phyloP scores from a whole-genome alignment of 2,797 vertebrate species.

The Gobionotothen gibberifrons region DNA sequence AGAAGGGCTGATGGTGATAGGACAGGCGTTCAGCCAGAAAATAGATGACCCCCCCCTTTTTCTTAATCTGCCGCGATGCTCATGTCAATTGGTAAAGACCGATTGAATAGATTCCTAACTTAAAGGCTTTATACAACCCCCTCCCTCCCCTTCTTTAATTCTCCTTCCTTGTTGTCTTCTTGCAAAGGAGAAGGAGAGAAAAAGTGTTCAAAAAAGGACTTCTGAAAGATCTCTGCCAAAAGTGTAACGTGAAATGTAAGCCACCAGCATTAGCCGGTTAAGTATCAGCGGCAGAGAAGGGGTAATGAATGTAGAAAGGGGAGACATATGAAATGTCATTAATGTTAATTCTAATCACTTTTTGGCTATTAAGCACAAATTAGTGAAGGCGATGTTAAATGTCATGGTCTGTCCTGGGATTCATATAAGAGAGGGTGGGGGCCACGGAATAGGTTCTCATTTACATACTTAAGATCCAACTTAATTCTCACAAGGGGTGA shows the following conservation, averaged over 20 bases:
- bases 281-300: conserved; percentile 72
- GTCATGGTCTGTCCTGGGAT: conserved; percentile 87
- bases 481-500: conserved; percentile 83
- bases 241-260: conserved; percentile 78
- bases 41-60: conserved; percentile 52
- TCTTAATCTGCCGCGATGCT: conserved; percentile 76
- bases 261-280: conserved; percentile 79
- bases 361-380: conserved; percentile 88
- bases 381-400: conserved; percentile 87
- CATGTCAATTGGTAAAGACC: conserved; percentile 77
- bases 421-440: conserved; percentile 72
- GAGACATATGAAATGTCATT: conserved; percentile 85
- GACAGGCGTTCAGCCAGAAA: conserved; percentile 49
- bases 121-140: conserved; percentile 61
- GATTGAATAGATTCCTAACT: conserved; percentile 78
- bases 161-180: conserved; percentile 70
- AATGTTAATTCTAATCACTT: conserved; percentile 88
- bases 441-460: conserved; percentile 81
- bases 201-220: conserved; percentile 30
- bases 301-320: conserved; percentile 78
- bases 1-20: conserved; percentile 56
- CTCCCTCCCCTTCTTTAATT: conserved; percentile 49
- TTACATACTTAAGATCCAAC: conserved; percentile 86
- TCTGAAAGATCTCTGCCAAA: conserved; percentile 77
- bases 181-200: conserved; percentile 44